Evolutionary conservation across 2,888 invertebrate genomes (phyloP), one percentile per base, ranked within the genome.

Genomic region (Pollenia amentaria): DNA sequence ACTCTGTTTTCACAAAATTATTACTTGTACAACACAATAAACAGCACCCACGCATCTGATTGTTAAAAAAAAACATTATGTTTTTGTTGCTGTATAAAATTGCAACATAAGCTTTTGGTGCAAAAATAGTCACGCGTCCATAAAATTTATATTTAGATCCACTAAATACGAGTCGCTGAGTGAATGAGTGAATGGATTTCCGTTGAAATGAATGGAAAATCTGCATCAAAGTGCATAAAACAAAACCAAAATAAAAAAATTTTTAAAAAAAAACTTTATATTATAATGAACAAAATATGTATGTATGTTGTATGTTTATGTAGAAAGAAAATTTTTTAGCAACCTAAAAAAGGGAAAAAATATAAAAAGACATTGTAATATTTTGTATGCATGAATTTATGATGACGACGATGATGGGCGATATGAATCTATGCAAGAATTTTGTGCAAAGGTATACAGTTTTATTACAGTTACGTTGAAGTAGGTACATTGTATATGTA

Each of bases 31-130:
- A 40, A 16, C 60, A 29, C 18, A 44, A n/a, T 48, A 16, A 62
- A 38, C 62, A 82, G 18, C 70, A 70, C 83, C 83, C 67, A 73
- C 78, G 60, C 78, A 53, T 57, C 42, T 65, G 29, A n/a, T 57
- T 44, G 18, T 51, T 29, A 44, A 46, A 44, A n/a, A 14, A 51
- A 7, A n/a, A n/a, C n/a, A n/a, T 55, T 44, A 21, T 57, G 29
- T 57, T 73, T 55, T 10, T 11, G 16, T 76, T 53, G 51, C 48
- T 21, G 21, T 70, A 60, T 70, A 42, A 60, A 67, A 69, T 84
- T 84, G 73, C 84, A 84, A 84, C 84, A 84, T 84, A 79, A 84
- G 60, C 78, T 79, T 84, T 73, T 67, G 38, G 8, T 67, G 73
- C 60, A 79, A 60, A 82, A 82, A 69, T 79, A 79, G 84, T 84